Evolutionary conservation across 35 echinoderm and acorn worm genomes (phyloP), one percentile per base, ranked within the genome.

Genomic region (Apostichopus japonicus): DNA sequence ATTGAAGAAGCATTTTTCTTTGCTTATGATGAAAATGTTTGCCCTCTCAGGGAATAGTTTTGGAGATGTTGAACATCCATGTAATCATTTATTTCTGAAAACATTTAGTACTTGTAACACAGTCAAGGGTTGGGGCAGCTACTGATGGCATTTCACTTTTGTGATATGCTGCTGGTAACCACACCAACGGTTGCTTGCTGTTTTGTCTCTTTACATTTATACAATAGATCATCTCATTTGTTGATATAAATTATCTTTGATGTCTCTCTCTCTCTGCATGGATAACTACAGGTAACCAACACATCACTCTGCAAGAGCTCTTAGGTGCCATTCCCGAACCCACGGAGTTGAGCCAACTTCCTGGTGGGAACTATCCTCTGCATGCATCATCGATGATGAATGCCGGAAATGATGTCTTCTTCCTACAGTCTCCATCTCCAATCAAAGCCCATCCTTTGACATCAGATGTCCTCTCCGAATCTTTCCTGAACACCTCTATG

Each of bases 401-500:
- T 8, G 54, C 79, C 8, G 79, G 79, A 15, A 25, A 44, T 44
- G 79, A 54, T 25, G 19, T 82, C 79, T 82, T 82, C 79, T 13
- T 52, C 79, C 0, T 82, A 5, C 44, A 82, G 22, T 82, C 79
- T 15, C 79, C 79, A 4, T 56, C 79, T 82, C 78, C 78, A 13
- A 80, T 53, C 13, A 80, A 80, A 80, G 6, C 22, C 13, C 13
- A 80, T 53, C 51, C 78, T 27, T 24, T 13, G 4, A 13, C 78
- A 11, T 27, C 23, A 8, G 51, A 24, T 87, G 56, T 10, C n/a
- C 24, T 87, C 53, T 89, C 86, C 5, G 61, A 89, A 16, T 73
- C 61, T 89, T 89, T 73, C 86, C 24, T 72, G 10, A 89, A 53
- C 24, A 89, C 86, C 9, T 89, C 86, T 9, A 67, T 72, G 86